Evolutionary conservation across 2,113 vertebrate species (phyloP).

Genomic region (Eleginops maclovinus): DNA sequence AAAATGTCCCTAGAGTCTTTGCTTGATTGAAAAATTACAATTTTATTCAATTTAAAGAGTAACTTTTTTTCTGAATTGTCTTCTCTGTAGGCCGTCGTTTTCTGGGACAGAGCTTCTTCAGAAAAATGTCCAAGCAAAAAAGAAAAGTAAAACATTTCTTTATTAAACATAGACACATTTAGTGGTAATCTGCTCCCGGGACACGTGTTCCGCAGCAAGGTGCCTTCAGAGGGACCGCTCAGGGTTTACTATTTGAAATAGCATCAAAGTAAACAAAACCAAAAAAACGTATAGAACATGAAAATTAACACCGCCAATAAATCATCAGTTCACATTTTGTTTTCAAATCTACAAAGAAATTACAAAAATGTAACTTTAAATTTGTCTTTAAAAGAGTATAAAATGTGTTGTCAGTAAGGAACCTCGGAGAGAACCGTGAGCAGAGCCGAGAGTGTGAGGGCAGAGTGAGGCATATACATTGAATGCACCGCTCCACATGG

Average conservation of each 20-base stretch:
- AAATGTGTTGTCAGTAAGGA: conserved; percentile 87
- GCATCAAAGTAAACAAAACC: conserved; percentile 52
- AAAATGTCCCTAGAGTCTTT: conserved; percentile 1
- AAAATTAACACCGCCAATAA: conserved; percentile 89
- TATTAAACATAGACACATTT: conserved; percentile 59
- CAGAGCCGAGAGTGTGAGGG: conserved; percentile 18
- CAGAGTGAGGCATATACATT: background rate
- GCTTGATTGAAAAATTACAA: conserved; percentile 29
- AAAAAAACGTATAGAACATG: conserved; percentile 64
- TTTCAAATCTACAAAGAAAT: conserved; percentile 92
- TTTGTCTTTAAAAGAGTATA: conserved; percentile 90
- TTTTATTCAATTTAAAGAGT: conserved; percentile 22
- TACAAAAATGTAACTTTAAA: conserved; percentile 87
- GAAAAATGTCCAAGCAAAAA: conserved; percentile 28
- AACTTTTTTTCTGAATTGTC: conserved; percentile 5
- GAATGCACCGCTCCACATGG: background rate
- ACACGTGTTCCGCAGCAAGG: conserved; percentile 22
- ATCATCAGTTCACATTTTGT: conserved; percentile 81
- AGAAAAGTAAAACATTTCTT: conserved; percentile 49
- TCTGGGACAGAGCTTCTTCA: background rate
- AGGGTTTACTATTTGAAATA: conserved; percentile 70
- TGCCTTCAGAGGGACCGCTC: conserved; percentile 50
- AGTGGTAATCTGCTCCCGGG: conserved; percentile 45
- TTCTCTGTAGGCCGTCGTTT: conserved; percentile 1
- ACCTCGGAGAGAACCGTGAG: conserved; percentile 70